These are phyloP conservation scores for Megamerina dolium DNA, from an alignment of 2,888 invertebrate species.

Conservation along the genomic window DNA sequence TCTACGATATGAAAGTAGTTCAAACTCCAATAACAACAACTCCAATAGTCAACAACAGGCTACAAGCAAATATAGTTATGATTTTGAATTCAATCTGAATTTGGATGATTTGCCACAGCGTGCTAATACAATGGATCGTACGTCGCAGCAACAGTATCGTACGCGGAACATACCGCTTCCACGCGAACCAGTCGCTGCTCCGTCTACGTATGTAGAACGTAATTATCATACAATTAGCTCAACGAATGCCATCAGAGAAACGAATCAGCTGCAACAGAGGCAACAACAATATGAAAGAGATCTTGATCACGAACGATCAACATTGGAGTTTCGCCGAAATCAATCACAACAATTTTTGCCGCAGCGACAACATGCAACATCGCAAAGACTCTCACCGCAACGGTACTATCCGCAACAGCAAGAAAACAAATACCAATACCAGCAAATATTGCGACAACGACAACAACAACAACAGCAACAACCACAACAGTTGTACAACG, in stretches of 20 bases:
- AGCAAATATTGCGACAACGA: not conserved
- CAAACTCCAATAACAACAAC: not conserved
- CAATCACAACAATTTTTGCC: no score
- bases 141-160: slow-evolving; percentile 26
- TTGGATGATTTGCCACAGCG: slow-evolving; percentile 28
- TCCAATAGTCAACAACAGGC: slow-evolving; percentile 18
- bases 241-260: slow-evolving; percentile 20
- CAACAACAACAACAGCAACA: slow-evolving; percentile 10
- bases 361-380: no score
- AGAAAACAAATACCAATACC: no score
- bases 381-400: no score
- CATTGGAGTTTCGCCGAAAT: slow-evolving; percentile 20
- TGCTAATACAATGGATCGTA: slow-evolving; percentile 27
- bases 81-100: slow-evolving; percentile 40
- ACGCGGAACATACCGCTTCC: slow-evolving; percentile 36
- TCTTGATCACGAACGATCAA: slow-evolving; percentile 20
- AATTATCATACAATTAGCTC: slow-evolving; percentile 48
- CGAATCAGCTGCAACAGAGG: slow-evolving; percentile 23
- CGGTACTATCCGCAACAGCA: no score
- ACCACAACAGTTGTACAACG: slow-evolving; percentile 17
- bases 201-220: slow-evolving; percentile 39
- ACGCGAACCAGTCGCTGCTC: slow-evolving; percentile 18
- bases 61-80: slow-evolving; percentile 36
- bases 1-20: no score
- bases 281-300: slow-evolving; percentile 26